Percentiles rank a stretch among this genome's conserved stretches.
Conservation (phyloP, 2,113 vertebrate species). For the Synchiropus splendidus region DNA sequence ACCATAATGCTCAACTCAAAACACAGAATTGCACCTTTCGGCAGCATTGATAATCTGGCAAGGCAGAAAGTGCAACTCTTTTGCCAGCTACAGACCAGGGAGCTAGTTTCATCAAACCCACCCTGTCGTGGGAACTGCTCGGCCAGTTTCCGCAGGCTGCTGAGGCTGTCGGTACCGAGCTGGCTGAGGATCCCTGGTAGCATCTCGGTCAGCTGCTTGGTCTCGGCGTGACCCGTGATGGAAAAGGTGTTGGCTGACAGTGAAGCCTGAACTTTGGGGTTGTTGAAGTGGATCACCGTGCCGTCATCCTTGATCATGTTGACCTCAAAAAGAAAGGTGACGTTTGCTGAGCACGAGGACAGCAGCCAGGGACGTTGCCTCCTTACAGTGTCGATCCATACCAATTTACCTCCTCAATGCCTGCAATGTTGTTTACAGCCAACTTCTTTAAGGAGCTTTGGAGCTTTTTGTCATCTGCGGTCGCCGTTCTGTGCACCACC, state of each 20-base stretch:
- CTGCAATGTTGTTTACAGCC: constrained; percentile 96
- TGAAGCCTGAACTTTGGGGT: constrained; percentile 97
- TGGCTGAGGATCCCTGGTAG: constrained; percentile 97
- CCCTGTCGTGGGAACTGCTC: constrained; percentile 97
- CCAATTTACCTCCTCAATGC: constrained; percentile 93
- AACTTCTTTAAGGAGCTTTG: constrained; percentile 97
- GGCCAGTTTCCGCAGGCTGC: constrained; percentile 94
- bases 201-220: constrained; percentile 98
- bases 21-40: too few species aligned
- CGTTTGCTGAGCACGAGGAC: too few species aligned
- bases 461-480: constrained; percentile 97
- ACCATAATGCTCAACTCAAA: too few species aligned
- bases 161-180: constrained; percentile 95
- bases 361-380: too few species aligned
- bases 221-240: constrained; percentile 94
- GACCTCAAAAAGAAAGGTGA: constrained; percentile 67
- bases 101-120: too few species aligned
- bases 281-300: constrained; percentile 98
- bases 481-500: constrained; percentile 97
- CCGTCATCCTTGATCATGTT: constrained; percentile 99
- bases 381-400: too few species aligned
- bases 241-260: constrained; percentile 97
- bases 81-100: too few species aligned
- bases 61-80: too few species aligned
- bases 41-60: too few species aligned